A percentile compares a stretch with the other conserved stretches of the same genome.
phyloP scores from a whole-genome alignment of 2,888 invertebrate genomes.

The Bembecia ichneumoniformis region DNA sequence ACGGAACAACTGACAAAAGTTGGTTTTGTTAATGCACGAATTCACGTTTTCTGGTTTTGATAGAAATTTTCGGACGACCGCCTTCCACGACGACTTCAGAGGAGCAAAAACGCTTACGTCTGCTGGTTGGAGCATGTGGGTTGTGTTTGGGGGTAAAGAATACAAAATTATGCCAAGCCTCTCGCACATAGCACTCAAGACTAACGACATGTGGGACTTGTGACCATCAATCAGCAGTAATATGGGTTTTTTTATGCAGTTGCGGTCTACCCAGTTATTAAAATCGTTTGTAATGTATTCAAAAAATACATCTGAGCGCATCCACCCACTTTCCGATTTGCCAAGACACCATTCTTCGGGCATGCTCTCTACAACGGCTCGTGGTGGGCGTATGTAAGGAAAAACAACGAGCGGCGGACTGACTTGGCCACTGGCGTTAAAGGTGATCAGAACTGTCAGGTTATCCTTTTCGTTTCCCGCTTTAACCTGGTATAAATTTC shows the following conservation, averaged over 20 bases:
- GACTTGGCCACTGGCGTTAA: constrained; percentile 17
- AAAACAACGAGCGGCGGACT: constrained; percentile 15
- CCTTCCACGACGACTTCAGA: constrained; percentile 14
- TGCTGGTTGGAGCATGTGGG: constrained; percentile 10
- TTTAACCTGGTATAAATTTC: constrained; percentile 16
- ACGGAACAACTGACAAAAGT: constrained; percentile 12
- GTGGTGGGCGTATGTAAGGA: constrained; percentile 9
- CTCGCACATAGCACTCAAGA: constrained; percentile 12
- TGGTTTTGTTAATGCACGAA: constrained; percentile 14
- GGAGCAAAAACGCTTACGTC: constrained; percentile 17
- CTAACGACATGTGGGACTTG: constrained; percentile 18
- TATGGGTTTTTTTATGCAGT: constrained; percentile 14
- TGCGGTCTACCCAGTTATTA: constrained; percentile 13
- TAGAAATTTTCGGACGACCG: constrained; percentile 7
- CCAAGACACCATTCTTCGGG: constrained; percentile 18
- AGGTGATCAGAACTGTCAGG: constrained; percentile 20
- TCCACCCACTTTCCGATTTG: constrained; percentile 15
- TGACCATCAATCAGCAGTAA: constrained; percentile 20
- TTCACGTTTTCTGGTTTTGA: constrained; percentile 14
- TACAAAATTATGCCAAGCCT: constrained; percentile 12
- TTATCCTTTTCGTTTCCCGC: constrained; percentile 21
- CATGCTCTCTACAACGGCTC: constrained; percentile 10
- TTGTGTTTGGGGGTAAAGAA: constrained; percentile 10
- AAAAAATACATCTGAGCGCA: constrained; percentile 15
- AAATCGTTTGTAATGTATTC: constrained; percentile 21